Conservation (phyloP, 2,888 invertebrate species). For the Clunio marinus region DNA sequence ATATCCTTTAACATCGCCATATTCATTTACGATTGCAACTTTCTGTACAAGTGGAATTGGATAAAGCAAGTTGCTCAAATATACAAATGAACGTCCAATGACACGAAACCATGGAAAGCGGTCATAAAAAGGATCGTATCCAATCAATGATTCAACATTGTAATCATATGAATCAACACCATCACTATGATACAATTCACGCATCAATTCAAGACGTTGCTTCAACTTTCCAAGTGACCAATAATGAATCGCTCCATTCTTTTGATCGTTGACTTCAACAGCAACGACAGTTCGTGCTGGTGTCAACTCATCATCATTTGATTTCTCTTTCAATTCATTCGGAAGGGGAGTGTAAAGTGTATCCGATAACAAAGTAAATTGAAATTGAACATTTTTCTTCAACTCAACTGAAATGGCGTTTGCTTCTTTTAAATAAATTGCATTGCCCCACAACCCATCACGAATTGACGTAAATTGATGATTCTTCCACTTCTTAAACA, state of each 20-base stretch:
- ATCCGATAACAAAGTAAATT: constrained; percentile 95
- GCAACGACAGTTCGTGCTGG: constrained; percentile 93
- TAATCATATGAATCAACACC: constrained; percentile 96
- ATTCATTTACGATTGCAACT: constrained; percentile 93
- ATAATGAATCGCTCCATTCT: constrained; percentile 98
- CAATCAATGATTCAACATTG: constrained; percentile 84
- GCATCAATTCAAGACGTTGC: constrained; percentile 95
- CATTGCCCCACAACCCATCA: constrained; percentile 99
- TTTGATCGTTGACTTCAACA: constrained; percentile 96
- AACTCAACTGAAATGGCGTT: constrained; percentile 99
- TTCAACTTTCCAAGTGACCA: constrained; percentile 99
- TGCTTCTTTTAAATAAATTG: constrained; percentile 98
- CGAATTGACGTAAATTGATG: constrained; percentile 99
- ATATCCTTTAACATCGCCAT: constrained; percentile 96
- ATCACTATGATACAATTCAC: constrained; percentile 99
- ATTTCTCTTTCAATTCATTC: constrained; percentile 64
- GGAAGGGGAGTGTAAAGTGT: constrained; percentile 96
- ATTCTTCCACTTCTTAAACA: constrained; percentile 97
- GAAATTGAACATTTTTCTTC: constrained; percentile 98
- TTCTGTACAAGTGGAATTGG: constrained; percentile 95
- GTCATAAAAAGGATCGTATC: constrained; percentile 98
- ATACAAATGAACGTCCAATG: constrained; percentile 96
- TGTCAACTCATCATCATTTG: constrained; percentile 58
- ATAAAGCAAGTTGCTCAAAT: constrained; percentile 93
- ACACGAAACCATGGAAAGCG: constrained; percentile 99